Conservation (phyloP, 2,888 invertebrate genomes). For the Polymixis flavicincta region DNA sequence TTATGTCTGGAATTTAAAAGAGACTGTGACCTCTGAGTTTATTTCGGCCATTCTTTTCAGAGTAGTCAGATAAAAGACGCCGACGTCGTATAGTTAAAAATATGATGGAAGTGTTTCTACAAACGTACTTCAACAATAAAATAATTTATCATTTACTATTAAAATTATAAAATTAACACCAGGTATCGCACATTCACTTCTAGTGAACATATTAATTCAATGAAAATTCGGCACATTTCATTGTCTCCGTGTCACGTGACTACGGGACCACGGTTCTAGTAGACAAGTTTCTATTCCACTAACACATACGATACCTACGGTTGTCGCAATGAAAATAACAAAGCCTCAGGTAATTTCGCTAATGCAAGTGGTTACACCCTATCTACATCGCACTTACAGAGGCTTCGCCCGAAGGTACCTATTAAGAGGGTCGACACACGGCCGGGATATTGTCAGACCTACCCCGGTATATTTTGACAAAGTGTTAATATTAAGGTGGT, state of each 20-base stretch:
- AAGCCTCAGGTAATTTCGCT: slow-evolving; percentile 89
- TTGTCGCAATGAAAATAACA: slow-evolving; percentile 89
- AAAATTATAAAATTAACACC: slow-evolving; percentile 31
- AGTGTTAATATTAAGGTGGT: slow-evolving; percentile 81
- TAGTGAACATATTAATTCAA: slow-evolving; percentile 30
- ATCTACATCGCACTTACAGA: slow-evolving; percentile 88
- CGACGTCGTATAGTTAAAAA: too few relatives aligned
- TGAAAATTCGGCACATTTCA: slow-evolving; percentile 42
- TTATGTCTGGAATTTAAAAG: too few relatives aligned
- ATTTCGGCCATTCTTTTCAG: too few relatives aligned
- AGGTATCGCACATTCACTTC: slow-evolving; percentile 4
- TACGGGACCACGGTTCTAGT: slow-evolving; percentile 53
- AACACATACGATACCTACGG: slow-evolving; percentile 73
- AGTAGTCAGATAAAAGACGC: too few relatives aligned
- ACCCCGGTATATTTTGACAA: slow-evolving; percentile 83
- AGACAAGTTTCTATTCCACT: slow-evolving; percentile 70
- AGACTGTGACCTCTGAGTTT: too few relatives aligned
- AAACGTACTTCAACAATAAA: too few relatives aligned
- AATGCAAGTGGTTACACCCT: slow-evolving; percentile 90
- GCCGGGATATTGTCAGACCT: slow-evolving; percentile 80
- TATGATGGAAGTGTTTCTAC: too few relatives aligned
- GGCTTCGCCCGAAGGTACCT: slow-evolving; percentile 82
- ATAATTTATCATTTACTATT: neutral
- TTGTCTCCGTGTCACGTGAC: slow-evolving; percentile 57
- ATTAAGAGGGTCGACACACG: slow-evolving; percentile 85